Conservation (phyloP, 2,888 invertebrate species). For the Pteria penguin region DNA sequence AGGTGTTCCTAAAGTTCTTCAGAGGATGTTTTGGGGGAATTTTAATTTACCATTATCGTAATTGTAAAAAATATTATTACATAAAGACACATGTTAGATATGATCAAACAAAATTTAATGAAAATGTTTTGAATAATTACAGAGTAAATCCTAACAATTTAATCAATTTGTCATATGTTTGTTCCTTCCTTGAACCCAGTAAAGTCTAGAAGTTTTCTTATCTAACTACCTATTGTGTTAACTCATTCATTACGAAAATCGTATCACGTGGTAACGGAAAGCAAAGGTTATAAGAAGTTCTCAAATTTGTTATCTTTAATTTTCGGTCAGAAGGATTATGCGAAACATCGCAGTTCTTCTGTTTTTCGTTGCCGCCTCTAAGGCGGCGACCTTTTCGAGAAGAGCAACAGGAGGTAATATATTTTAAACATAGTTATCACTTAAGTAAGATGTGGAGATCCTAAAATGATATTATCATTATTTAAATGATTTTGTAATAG, state of each 20-base stretch:
- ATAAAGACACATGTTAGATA: too few relatives aligned
- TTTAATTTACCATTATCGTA: too few relatives aligned
- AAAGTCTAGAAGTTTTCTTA: background rate
- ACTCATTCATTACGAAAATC: background rate
- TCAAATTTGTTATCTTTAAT: background rate
- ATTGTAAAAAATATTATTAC: too few relatives aligned
- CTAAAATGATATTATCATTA: too few relatives aligned
- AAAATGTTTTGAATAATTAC: too few relatives aligned
- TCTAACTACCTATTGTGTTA: background rate
- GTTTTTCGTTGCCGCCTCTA: slow-evolving; percentile 34
- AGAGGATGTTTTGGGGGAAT: too few relatives aligned
- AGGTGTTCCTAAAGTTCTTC: too few relatives aligned
- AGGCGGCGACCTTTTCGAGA: slow-evolving; percentile 45
- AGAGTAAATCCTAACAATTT: too few relatives aligned
- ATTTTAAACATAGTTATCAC: background rate
- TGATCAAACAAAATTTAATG: too few relatives aligned
- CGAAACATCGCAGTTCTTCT: slow-evolving; percentile 40
- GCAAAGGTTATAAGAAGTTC: background rate
- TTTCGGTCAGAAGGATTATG: slow-evolving; percentile 41
- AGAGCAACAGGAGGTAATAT: slow-evolving; percentile 32
- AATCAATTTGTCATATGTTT: too few relatives aligned
- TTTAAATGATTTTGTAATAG: too few relatives aligned
- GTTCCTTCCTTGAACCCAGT: background rate
- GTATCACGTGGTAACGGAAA: background rate
- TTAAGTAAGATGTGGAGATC: background rate